Percentiles rank a stretch among this genome's conserved stretches.
phyloP scores from a whole-genome alignment of 1,140 invertebrate genomes.

The Heterodera schachtii region DNA sequence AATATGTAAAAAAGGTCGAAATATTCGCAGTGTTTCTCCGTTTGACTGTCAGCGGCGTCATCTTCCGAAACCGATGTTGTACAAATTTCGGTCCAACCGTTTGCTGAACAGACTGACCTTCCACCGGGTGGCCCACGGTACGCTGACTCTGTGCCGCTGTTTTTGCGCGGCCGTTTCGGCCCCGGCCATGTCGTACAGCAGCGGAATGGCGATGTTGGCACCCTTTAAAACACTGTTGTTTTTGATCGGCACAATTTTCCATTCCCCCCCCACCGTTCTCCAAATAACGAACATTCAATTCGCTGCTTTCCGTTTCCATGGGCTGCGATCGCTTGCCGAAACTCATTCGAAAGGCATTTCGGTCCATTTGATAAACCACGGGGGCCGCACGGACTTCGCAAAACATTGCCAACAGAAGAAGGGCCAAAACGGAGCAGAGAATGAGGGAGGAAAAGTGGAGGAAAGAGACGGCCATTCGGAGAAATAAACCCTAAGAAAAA shows the following conservation, averaged over 20 bases:
- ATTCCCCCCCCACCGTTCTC: not conserved
- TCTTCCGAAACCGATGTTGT: slow-evolving; percentile 19
- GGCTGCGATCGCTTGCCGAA: slow-evolving; percentile 29
- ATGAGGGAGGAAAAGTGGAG: not conserved
- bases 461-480: not conserved
- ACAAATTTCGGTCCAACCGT: slow-evolving; percentile 20
- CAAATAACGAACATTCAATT: slow-evolving; percentile 1
- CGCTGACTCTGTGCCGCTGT: not conserved
- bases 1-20: no score
- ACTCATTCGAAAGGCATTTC: slow-evolving; percentile 41
- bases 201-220: slow-evolving; percentile 28
- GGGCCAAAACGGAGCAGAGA: no score
- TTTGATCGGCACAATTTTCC: not conserved
- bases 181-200: slow-evolving; percentile 19
- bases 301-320: not conserved
- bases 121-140: slow-evolving; percentile 21
- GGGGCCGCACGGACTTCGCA: not conserved
- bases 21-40: not conserved
- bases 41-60: not conserved
- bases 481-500: no score
- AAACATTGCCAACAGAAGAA: not conserved
- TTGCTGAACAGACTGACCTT: slow-evolving; percentile 20
- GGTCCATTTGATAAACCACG: slow-evolving; percentile 7
- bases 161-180: not conserved
- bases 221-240: not conserved